Evolutionary conservation across 2,797 vertebrate species (phyloP).

Genomic region (Acanthis flammea): DNA sequence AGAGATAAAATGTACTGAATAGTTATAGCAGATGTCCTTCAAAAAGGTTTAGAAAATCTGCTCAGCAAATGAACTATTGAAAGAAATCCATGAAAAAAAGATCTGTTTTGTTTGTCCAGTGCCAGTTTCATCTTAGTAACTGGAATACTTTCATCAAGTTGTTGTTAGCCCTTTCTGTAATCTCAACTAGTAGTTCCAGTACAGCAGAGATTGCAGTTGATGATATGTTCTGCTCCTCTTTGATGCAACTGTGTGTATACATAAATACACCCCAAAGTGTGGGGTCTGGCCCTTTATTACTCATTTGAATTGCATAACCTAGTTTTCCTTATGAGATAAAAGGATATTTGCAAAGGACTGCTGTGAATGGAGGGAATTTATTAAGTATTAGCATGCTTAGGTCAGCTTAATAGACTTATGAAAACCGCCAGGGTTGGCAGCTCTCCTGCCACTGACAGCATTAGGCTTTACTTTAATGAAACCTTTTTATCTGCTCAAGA

Average conservation of each 20-base stretch:
- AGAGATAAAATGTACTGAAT: neutral
- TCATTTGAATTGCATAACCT: neutral
- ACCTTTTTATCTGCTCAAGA: slow-evolving; percentile 29
- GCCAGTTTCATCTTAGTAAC: neutral
- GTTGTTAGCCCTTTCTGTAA: neutral
- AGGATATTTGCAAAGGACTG: neutral
- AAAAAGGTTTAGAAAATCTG: neutral
- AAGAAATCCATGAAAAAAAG: neutral
- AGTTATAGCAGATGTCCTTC: neutral
- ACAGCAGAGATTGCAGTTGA: neutral
- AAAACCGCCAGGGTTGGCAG: neutral
- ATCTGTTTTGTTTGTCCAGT: neutral
- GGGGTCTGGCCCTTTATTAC: neutral
- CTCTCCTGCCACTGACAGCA: slow-evolving; percentile 11
- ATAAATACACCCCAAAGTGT: neutral
- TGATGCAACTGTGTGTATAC: neutral
- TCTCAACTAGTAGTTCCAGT: neutral
- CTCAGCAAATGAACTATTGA: neutral
- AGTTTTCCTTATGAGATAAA: neutral
- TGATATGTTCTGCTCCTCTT: neutral
- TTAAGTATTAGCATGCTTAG: slow-evolving; percentile 24
- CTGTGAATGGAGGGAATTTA: neutral
- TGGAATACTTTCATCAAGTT: neutral
- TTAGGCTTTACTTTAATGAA: slow-evolving; percentile 54
- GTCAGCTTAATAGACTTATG: slow-evolving; percentile 15